Evolutionary conservation across 2,797 vertebrate species (phyloP), one percentile per base, ranked within the genome.

Genomic region (Acanthurus lineatus): DNA sequence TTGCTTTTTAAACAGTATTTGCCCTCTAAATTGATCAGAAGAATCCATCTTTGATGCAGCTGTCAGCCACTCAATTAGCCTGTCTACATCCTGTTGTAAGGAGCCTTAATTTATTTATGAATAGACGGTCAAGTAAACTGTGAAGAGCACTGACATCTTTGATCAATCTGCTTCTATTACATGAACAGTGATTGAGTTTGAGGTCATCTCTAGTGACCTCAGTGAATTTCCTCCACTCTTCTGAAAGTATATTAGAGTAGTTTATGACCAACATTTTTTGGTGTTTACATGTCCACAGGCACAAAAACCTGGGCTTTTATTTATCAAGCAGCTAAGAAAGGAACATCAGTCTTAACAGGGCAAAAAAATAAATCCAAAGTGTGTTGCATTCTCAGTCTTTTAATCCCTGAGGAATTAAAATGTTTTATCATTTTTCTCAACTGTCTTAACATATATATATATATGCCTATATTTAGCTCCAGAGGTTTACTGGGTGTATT

Each of bases 21-120:
- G 15, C 42, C 44, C n/a, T 63, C 65, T 15, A 20, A 44, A 14
- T n/a, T 40, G 52, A 47, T 35, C 19, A 44, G 42, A 59, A 12
- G 22, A 71, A 35, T 6, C n/a, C 25, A 57, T 22, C 38, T 40
- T 35, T 32, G 72, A 16, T 54, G 44, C 22, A 64, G 40, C 22
- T 57, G 16, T 6, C 32, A 9, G 6, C 22, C 19, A 20, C 17
- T 69, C 44, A 63, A 57, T 66, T 66, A 59, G 38, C 61, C 20
- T 32, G 17, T 47, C 58, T 60, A 9, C 38, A 42, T 16, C 4
- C 8, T 22, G 16, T 35, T 78, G 20, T 73, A 51, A 65, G 4
- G 17, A 69, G n/a, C 10, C 28, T 61, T 69, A 0, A 69, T 64
- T 64, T 48, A 49, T 70, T 62, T 17, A 70, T 47, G 52, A 69